These are phyloP conservation scores for Pecten maximus DNA, from an alignment of 2,888 invertebrate species.

Conservation along the genomic window DNA sequence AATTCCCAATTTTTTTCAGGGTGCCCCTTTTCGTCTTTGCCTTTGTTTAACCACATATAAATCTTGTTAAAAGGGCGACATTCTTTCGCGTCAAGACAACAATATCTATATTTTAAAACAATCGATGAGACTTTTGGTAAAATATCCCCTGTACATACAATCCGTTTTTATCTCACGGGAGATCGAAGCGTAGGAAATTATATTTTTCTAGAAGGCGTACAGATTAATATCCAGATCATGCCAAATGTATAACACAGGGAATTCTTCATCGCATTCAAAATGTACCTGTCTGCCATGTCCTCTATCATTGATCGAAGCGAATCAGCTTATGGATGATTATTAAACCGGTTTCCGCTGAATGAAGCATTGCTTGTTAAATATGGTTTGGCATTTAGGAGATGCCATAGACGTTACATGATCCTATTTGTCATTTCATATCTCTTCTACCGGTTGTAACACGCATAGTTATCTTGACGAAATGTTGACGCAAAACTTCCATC, in stretches of 20 bases:
- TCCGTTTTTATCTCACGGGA: too few species aligned
- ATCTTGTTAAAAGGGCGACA: too few species aligned
- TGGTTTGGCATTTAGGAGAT: constrained; percentile 14
- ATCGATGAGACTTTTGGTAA: too few species aligned
- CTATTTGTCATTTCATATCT: not conserved
- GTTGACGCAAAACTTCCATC: not conserved
- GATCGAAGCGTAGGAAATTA: too few species aligned
- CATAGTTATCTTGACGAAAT: not conserved
- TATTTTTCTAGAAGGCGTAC: too few species aligned
- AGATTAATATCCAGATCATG: not conserved
- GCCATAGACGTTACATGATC: not conserved
- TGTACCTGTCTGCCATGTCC: not conserved
- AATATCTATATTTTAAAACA: too few species aligned
- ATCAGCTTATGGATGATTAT: not conserved
- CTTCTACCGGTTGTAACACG: not conserved
- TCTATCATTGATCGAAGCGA: not conserved
- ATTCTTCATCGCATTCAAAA: not conserved
- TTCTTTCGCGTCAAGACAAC: too few species aligned
- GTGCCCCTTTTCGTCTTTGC: too few species aligned
- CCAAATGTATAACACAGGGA: not conserved
- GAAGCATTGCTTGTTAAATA: not conserved
- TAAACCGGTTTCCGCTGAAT: not conserved
- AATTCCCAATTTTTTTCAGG: too few species aligned
- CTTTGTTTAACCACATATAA: too few species aligned
- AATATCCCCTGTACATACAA: too few species aligned